Evolutionary conservation across 23 tunicate species (phyloP).

Genomic region (Oikopleura dioica): DNA sequence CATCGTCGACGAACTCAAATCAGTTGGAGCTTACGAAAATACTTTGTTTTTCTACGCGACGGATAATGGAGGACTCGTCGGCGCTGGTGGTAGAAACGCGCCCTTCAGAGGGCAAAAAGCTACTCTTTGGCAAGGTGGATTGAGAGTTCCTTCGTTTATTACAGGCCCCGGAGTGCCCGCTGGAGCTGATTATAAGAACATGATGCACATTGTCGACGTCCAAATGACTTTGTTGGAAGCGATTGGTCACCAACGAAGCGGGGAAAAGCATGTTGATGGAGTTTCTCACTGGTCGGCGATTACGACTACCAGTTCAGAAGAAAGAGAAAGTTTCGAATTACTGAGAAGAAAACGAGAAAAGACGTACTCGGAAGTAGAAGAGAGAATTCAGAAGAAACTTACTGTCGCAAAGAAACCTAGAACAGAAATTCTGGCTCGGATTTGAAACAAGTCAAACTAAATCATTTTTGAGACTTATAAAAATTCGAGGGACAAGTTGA

Average conservation of each 20-base stretch:
- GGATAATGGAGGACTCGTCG: slow-evolving; percentile 31
- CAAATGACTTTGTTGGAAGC: not conserved
- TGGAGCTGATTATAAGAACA: not conserved
- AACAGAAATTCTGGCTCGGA: not conserved
- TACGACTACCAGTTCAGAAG: too few species aligned
- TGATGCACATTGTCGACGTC: slow-evolving; percentile 5
- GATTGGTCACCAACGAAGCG: not conserved
- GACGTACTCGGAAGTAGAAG: too few species aligned
- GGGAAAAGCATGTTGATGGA: not conserved
- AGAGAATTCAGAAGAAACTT: too few species aligned
- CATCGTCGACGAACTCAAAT: slow-evolving; percentile 9
- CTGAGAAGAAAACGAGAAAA: too few species aligned
- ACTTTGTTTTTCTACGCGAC: slow-evolving; percentile 21
- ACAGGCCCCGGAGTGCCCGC: not conserved
- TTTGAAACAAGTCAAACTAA: not conserved
- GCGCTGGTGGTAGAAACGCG: slow-evolving; percentile 25
- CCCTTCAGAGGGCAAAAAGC: slow-evolving; percentile 30
- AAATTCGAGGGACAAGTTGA: not conserved
- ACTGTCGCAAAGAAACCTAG: too few species aligned
- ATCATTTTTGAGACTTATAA: not conserved
- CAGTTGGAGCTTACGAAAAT: slow-evolving; percentile 15
- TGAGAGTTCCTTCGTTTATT: slow-evolving; percentile 32
- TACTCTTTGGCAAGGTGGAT: slow-evolving; percentile 27
- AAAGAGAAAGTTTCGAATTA: too few species aligned
- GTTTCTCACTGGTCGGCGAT: not conserved